A percentile compares a stretch with the other conserved stretches of the same genome.
These are phyloP conservation scores for Nephrocerus scutellatus DNA, from an alignment of 2,888 invertebrate genomes.

Conservation along the genomic window DNA sequence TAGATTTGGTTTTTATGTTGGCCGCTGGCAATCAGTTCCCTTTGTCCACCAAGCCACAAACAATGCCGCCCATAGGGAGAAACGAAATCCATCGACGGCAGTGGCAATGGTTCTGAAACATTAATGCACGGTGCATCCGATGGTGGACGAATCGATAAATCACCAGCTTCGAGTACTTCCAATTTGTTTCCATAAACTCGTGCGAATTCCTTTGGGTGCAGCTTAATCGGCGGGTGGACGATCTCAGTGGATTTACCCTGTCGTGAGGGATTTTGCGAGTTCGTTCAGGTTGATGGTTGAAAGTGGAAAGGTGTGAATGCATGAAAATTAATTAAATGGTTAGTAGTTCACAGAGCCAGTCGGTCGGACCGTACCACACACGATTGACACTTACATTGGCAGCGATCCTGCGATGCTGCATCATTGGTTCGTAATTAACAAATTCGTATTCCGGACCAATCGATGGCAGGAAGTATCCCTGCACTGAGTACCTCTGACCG, in stretches of 20 bases:
- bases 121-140: slow-evolving; percentile 32
- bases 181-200: slow-evolving; percentile 26
- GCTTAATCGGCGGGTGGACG: slow-evolving; percentile 24
- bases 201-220: slow-evolving; percentile 27
- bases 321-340: not conserved
- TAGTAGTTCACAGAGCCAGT: not conserved
- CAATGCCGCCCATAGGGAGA: no score
- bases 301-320: slow-evolving; percentile 6
- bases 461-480: slow-evolving; percentile 33
- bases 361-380: not conserved
- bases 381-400: slow-evolving; percentile 22
- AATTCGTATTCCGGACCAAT: slow-evolving; percentile 30
- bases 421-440: slow-evolving; percentile 30
- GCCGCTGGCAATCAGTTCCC: not conserved
- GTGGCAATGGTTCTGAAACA: no score
- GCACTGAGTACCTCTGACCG: slow-evolving; percentile 29
- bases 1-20: not conserved
- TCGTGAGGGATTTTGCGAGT: slow-evolving; percentile 2
- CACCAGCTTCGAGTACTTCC: slow-evolving; percentile 28
- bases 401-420: slow-evolving; percentile 27
- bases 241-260: slow-evolving; percentile 17
- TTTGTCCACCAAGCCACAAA: no score
- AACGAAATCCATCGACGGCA: no score
- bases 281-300: no score
- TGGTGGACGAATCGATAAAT: slow-evolving; percentile 28